Conservation (phyloP, 2,797 vertebrate species). For the Myripristis murdjan region DNA sequence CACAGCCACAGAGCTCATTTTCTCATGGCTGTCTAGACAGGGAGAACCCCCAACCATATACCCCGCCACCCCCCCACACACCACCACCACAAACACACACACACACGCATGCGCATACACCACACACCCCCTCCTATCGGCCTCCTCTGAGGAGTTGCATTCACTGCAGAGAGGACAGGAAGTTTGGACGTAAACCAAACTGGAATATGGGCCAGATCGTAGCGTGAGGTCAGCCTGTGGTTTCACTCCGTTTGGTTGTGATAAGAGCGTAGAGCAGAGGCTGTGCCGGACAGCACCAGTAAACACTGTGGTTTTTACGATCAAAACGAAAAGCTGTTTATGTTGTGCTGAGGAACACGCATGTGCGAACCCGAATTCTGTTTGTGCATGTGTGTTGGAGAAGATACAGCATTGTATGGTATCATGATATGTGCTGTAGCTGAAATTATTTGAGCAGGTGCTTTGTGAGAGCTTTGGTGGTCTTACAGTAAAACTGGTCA, state of each 20-base stretch:
- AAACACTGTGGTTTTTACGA: slow-evolving; percentile 41
- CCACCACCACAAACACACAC: too few relatives aligned
- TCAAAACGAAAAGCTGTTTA: slow-evolving; percentile 30
- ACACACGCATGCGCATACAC: not conserved
- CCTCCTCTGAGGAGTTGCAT: slow-evolving; percentile 16
- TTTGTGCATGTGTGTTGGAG: not conserved
- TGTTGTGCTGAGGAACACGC: slow-evolving; percentile 1
- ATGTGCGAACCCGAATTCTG: not conserved
- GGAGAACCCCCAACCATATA: not conserved
- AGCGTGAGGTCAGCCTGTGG: slow-evolving; percentile 47
- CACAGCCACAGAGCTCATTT: slow-evolving; percentile 30
- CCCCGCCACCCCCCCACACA: not conserved
- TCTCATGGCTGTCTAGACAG: slow-evolving; percentile 29
- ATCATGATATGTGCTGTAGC: too few relatives aligned
- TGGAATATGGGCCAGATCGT: slow-evolving; percentile 50
- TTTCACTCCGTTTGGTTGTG: slow-evolving; percentile 37
- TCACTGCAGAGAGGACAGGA: slow-evolving; percentile 50
- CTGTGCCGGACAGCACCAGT: slow-evolving; percentile 26
- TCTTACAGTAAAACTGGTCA: too few relatives aligned
- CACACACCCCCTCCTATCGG: not conserved
- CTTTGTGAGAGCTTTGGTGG: too few relatives aligned
- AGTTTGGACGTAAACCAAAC: slow-evolving; percentile 61
- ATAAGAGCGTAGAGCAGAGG: slow-evolving; percentile 17
- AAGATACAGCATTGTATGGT: too few relatives aligned
- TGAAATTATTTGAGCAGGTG: too few relatives aligned